Percentiles rank a stretch among this genome's conserved stretches.
These are phyloP conservation scores for Ornithorhynchus anatinus DNA, from an alignment of 2,113 vertebrate species.

Conservation along the genomic window DNA sequence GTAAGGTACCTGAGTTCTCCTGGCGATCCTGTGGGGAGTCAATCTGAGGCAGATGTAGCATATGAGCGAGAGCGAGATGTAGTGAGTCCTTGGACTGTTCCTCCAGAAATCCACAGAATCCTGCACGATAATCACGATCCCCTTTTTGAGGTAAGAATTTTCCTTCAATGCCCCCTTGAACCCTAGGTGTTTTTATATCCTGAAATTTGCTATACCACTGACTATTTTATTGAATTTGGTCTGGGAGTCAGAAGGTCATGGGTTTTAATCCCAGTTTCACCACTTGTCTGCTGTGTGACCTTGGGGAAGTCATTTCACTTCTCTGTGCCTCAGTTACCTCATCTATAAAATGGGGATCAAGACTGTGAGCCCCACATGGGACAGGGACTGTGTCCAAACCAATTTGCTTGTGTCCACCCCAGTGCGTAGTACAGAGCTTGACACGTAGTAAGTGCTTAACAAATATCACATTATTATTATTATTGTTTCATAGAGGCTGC, in stretches of 20 bases:
- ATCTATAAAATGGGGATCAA: no score
- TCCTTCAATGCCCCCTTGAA: neutral
- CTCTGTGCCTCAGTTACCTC: no score
- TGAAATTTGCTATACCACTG: neutral
- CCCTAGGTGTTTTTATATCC: neutral
- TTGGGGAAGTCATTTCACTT: no score
- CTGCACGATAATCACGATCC: constrained; percentile 45
- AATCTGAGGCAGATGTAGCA: neutral
- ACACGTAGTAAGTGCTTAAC: no score
- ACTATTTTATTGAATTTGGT: neutral
- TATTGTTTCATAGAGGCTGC: accelerated
- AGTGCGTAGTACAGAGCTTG: no score
- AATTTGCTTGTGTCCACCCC: no score
- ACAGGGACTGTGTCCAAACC: no score
- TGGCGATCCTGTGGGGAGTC: neutral
- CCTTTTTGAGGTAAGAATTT: constrained; percentile 48
- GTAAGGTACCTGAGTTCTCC: neutral
- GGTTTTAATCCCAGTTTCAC: no score
- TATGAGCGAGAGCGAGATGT: constrained; percentile 50
- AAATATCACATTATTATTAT: no score
- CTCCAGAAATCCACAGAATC: constrained; percentile 63
- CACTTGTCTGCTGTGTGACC: no score
- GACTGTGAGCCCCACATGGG: no score
- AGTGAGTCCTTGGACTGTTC: constrained; percentile 72
- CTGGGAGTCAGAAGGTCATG: no score